Percentiles rank a stretch among this genome's conserved stretches.
phyloP scores from a whole-genome alignment of 2,888 invertebrate genomes.

The Quadroppia sp. region DNA sequence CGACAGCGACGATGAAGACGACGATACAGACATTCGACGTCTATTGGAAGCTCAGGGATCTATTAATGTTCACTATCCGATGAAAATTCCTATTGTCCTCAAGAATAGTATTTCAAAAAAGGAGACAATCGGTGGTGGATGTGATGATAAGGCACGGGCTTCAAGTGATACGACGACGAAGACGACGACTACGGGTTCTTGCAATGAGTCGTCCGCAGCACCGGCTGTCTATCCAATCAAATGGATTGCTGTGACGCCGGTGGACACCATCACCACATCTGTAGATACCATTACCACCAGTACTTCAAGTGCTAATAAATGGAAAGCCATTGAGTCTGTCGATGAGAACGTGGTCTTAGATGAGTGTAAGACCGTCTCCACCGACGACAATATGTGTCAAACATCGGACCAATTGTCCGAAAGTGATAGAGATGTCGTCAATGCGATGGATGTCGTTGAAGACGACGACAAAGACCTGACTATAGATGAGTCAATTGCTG shows the following conservation, averaged over 20 bases:
- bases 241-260: not conserved
- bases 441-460: not conserved
- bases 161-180: no score
- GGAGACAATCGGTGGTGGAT: not conserved
- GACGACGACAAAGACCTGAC: not conserved
- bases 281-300: not conserved
- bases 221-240: not conserved
- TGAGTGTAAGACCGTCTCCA: not conserved
- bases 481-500: not conserved
- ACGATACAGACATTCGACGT: slow-evolving; percentile 13
- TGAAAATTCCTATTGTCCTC: slow-evolving; percentile 39
- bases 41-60: slow-evolving; percentile 37
- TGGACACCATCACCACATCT: not conserved
- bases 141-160: no score
- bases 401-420: not conserved
- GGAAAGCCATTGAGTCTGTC: slow-evolving; percentile 2
- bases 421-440: not conserved
- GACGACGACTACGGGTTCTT: no score
- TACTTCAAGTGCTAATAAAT: not conserved
- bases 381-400: not conserved
- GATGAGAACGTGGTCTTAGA: not conserved
- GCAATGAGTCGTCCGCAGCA: no score
- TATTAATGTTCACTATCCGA: slow-evolving; percentile 42
- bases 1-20: slow-evolving; percentile 54
- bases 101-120: slow-evolving; percentile 33